Evolutionary conservation across 2,113 vertebrate genomes (phyloP).

Genomic region (Anser cygnoides): DNA sequence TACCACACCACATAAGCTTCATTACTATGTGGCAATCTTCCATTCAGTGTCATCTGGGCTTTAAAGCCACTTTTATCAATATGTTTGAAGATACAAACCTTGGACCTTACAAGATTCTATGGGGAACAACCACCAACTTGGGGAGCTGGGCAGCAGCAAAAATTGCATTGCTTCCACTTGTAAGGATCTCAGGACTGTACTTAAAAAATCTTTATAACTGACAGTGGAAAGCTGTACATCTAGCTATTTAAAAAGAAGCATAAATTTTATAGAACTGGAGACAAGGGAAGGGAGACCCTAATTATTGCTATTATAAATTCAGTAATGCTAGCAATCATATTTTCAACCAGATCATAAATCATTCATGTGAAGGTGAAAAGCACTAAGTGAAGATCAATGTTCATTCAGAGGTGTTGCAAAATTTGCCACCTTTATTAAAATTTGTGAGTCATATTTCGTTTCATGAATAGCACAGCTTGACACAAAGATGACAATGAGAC

Average conservation of each 20-base stretch:
- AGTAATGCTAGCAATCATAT: background rate
- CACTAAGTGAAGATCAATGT: background rate
- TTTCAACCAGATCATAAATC: background rate
- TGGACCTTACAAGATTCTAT: background rate
- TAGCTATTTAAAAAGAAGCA: background rate
- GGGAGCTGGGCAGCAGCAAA: background rate
- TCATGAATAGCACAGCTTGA: background rate
- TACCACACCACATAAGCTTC: background rate
- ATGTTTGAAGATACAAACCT: background rate
- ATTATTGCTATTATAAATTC: constrained; percentile 6
- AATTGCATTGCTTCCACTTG: background rate
- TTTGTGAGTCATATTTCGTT: background rate
- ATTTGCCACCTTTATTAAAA: background rate
- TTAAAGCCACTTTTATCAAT: background rate
- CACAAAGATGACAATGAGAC: background rate
- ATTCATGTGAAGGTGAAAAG: background rate
- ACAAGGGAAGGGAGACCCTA: background rate
- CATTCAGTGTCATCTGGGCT: background rate
- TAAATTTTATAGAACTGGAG: background rate
- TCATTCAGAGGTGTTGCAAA: background rate
- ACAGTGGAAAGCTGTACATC: background rate
- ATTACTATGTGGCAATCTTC: background rate
- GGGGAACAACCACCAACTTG: background rate
- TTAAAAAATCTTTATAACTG: background rate
- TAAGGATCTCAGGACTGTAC: fast-evolving